Evolutionary conservation across 37 sponge, comb jelly and placozoan species (phyloP), one percentile per base, ranked within the genome.

Genomic region (Mnemiopsis leidyi): DNA sequence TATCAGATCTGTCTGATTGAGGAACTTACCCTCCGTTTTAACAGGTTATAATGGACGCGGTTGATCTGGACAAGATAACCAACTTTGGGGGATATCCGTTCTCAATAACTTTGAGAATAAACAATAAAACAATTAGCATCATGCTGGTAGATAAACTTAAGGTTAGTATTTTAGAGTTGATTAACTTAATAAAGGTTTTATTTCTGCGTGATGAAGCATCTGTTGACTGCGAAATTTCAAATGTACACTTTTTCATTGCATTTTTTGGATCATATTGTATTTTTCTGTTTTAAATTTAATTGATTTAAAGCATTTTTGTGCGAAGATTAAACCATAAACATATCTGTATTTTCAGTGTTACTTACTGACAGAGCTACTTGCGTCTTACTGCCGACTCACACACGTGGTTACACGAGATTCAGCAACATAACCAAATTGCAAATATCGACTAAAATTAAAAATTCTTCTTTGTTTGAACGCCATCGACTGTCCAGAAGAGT

Each of bases 1-100:
- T n/a, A n/a, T n/a, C n/a, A n/a, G n/a, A n/a, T n/a, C n/a, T n/a
- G n/a, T n/a, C n/a, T n/a, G n/a, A n/a, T n/a, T n/a, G n/a, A n/a
- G n/a, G n/a, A n/a, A n/a, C n/a, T n/a, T n/a, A 48, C 61, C 13
- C 9, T 18, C 61, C 13, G 61, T 71, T 23, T 7, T 71, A 29
- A 25, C 90, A 85, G 90, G 90, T 40, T 1, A 85, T 85, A 38
- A 85, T 85, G 90, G 90, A 85, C 24, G 90, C 61, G 32, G 90
- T 85, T n/a, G 90, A 85, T 9, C 30, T 40, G 3, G 90, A 85
- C 24, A 85, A 85, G n/a, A 40, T 85, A 16, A 40, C 90, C 0
- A 40, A 38, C 25, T 85, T 85, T 61, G 90, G 90, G 25, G 90
- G 90, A 16, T 85, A 38, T 25, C 90, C 90, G 1, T 85, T 85